Conservation (phyloP, 2,888 invertebrate species). For the Dugesia japonica region DNA sequence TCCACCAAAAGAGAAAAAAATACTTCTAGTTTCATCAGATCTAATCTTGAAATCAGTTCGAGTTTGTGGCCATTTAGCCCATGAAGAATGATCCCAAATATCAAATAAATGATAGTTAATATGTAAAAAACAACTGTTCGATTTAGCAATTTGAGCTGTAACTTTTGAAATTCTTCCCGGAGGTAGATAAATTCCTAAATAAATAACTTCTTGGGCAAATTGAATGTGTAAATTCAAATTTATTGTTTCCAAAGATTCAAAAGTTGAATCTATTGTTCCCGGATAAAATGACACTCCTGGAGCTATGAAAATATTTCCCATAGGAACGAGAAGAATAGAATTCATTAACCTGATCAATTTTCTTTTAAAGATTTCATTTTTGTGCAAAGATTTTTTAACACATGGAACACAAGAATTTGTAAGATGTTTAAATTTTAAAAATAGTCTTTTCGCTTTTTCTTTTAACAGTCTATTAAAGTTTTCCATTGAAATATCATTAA, state of each 20-base stretch:
- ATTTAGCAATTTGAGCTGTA: not conserved
- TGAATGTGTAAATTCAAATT: not conserved
- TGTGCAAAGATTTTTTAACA: not conserved
- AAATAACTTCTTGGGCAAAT: not conserved
- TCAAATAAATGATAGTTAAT: constrained; percentile 24
- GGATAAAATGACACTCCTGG: not conserved
- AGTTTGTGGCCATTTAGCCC: not conserved
- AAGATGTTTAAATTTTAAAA: not conserved
- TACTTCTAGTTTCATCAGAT: not conserved
- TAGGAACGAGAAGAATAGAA: not conserved
- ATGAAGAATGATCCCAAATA: not conserved
- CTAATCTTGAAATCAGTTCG: not conserved
- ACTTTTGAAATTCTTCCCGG: not conserved
- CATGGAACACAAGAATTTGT: not conserved
- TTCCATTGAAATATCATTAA: not conserved
- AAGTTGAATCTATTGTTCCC: not conserved
- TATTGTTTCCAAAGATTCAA: not conserved
- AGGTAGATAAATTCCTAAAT: not conserved
- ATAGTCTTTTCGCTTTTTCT: not conserved
- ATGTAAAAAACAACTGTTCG: not conserved
- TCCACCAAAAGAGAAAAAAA: not conserved
- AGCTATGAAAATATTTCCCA: not conserved
- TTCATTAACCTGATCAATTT: not conserved
- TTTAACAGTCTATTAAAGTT: not conserved
- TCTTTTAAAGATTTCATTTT: not conserved